Evolutionary conservation across 2,888 invertebrate species (phyloP).

Genomic region (Asteroscopus sphinx): DNA sequence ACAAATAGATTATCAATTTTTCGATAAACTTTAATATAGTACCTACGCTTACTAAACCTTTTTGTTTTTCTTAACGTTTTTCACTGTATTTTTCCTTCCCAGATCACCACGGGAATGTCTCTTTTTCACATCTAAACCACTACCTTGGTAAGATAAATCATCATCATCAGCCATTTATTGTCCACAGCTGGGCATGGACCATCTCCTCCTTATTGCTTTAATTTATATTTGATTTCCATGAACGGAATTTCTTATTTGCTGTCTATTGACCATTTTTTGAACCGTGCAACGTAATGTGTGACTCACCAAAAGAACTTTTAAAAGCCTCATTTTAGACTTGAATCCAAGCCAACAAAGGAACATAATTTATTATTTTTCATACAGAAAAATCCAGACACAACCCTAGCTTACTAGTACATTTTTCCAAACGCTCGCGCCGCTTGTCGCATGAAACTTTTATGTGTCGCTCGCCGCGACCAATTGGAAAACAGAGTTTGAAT

Average conservation of each 20-base stretch:
- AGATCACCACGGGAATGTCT: slow-evolving; percentile 51
- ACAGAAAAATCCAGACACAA: slow-evolving; percentile 13
- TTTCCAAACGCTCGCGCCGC: slow-evolving; percentile 66
- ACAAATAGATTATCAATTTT: too few relatives aligned
- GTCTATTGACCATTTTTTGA: too few relatives aligned
- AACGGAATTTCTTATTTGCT: too few relatives aligned
- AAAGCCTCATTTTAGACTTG: too few relatives aligned
- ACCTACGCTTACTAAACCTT: neutral
- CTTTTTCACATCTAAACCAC: slow-evolving; percentile 54
- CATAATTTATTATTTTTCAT: neutral
- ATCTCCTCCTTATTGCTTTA: too few relatives aligned
- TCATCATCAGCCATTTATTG: neutral
- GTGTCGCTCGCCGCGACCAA: slow-evolving; percentile 40
- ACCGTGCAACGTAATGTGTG: too few relatives aligned
- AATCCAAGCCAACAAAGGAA: too few relatives aligned
- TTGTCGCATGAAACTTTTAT: slow-evolving; percentile 58
- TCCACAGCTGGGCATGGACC: slow-evolving; percentile 7
- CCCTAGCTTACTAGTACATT: slow-evolving; percentile 59
- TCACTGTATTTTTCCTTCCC: slow-evolving; percentile 53
- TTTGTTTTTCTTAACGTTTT: slow-evolving; percentile 41
- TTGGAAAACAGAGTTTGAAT: slow-evolving; percentile 50
- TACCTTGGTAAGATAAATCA: slow-evolving; percentile 45
- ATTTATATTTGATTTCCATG: neutral
- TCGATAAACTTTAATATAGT: too few relatives aligned
- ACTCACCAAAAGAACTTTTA: too few relatives aligned